Evolutionary conservation across 2,888 invertebrate genomes (phyloP), one percentile per base, ranked within the genome.

Genomic region (Chloroclysta siterata): DNA sequence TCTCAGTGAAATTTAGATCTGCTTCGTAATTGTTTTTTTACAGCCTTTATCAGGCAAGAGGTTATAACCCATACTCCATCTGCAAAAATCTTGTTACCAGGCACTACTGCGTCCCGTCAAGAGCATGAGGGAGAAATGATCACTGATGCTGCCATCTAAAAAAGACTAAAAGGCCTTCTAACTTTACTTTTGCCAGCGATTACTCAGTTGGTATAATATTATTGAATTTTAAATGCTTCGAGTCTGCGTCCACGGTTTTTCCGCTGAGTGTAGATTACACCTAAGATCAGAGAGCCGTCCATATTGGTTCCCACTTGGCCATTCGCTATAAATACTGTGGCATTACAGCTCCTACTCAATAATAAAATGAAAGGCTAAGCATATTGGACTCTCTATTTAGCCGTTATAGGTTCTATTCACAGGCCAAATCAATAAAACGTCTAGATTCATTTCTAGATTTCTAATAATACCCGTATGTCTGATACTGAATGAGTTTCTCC

Each of bases 341-440:
- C n/a, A 50, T 50, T 50, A 33, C 51, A 5, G 41, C 41, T 39
- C 55, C 56, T 41, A 48, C 56, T 56, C 56, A 53, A 41, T 53
- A 56, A 41, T 51, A 44, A 60, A 59, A 64, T 47, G 54, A 39
- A 46, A 54, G 51, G 29, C 36, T 54, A 47, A 15, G 15, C 36
- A 51, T 29, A 41, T 54, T 62, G 7, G 39, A 50, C 22, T 63
- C 58, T 63, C 46, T 10, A 60, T 64, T 48, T 22, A n/a, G 51
- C 17, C 15, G 28, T 56, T 54, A 51, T 42, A 56, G 44, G 54
- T 54, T 55, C 53, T 41, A 44, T 55, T 44, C 39, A 33, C 46
- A 65, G 54, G 14, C 41, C 54, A 58, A 65, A 65, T 61, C 60
- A 50, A 57, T 60, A 53, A 57, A 48, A 47, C 29, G 42, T 53